Evolutionary conservation across 2,113 vertebrate genomes (phyloP), one percentile per base, ranked within the genome.

Genomic region (Rafetus swinhoei): DNA sequence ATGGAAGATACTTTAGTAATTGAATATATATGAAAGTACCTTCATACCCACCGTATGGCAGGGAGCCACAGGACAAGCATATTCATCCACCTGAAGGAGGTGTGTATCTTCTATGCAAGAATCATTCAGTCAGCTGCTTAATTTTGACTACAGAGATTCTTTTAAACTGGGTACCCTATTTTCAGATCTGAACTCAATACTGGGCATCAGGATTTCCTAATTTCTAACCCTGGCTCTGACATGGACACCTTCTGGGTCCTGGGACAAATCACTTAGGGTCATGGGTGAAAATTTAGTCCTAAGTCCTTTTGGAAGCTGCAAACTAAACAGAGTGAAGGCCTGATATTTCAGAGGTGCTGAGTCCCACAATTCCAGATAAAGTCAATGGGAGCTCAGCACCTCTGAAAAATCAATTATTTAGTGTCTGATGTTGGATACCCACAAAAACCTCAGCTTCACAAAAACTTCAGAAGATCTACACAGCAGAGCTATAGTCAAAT

Each of bases 81-180:
- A 89, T 65, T 82, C 57, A 91, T 69, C 65, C 56, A 76, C 79
- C 52, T 90, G 87, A 57, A 39, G 90, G 89, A 79, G 82, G 55
- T 87, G 39, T 81, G 60, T 87, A 89, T 82, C 15, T n/a, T 95
- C 97, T 97, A 96, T 96, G 97, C 97, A 96, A 97, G 96, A 93
- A 45, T 79, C 86, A 56, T 79, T 60, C 86, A 79, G 24, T 84
- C 84, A 89, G 77, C 59, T 94, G 91, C 81, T 87, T 84, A 94
- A 95, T 69, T 86, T 89, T 50, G 60, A 84, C 35, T 82, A 93
- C 77, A 89, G 88, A 92, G 57, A 86, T 90, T 81, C 1, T 93
- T 95, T 81, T 25, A 92, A 89, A 59, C 79, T 83, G 0, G 82
- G 77, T 25, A 86, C 85, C 80, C 85, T 13, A 54, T 87, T 14